Evolutionary conservation across 2,797 vertebrate genomes (phyloP).

Genomic region (Sebastes itinus): DNA sequence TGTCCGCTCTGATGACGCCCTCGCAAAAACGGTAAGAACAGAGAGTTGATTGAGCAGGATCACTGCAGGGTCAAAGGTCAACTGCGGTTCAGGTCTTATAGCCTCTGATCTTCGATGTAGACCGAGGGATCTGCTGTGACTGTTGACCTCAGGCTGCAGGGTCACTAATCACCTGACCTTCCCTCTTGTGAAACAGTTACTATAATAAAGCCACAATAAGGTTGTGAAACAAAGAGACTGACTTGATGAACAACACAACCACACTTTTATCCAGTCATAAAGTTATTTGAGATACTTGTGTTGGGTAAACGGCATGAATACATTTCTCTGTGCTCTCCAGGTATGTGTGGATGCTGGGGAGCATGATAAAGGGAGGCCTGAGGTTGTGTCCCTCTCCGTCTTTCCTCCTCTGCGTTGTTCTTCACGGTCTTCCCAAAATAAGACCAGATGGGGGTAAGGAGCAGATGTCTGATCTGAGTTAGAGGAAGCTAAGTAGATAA

Average conservation of each 20-base stretch:
- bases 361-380: constrained; percentile 85
- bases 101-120: background rate
- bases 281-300: background rate
- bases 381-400: constrained; percentile 87
- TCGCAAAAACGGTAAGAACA: constrained; percentile 90
- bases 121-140: background rate
- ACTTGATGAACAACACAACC: background rate
- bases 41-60: background rate
- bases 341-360: constrained; percentile 90
- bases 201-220: background rate
- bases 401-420: constrained; percentile 89
- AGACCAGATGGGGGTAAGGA: constrained; percentile 85
- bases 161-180: constrained; percentile 22
- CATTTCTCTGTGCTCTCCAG: constrained; percentile 68
- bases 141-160: constrained; percentile 1
- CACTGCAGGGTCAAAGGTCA: constrained; percentile 31
- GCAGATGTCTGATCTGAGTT: background rate
- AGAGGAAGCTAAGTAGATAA: background rate
- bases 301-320: background rate
- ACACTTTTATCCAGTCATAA: background rate
- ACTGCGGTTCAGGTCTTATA: background rate
- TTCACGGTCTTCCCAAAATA: constrained; percentile 86
- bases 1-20: constrained; percentile 89
- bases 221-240: background rate
- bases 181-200: background rate